A percentile compares a stretch with the other conserved stretches of the same genome.
Evolutionary conservation across 53 echinoderm and acorn worm species (phyloP).

Genomic region (Luidia sarsii): DNA sequence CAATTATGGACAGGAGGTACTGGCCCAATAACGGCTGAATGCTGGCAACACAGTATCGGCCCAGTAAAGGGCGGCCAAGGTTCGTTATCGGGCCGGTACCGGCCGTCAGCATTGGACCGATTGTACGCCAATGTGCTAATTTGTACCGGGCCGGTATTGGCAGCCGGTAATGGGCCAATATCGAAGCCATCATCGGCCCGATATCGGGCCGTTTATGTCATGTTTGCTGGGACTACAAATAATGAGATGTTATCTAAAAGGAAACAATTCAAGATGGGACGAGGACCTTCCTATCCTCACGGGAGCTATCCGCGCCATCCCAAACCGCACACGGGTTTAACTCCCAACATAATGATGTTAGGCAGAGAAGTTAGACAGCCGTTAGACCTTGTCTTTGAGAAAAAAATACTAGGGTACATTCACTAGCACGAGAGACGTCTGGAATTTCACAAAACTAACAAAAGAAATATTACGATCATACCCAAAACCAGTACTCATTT

Average conservation of each 20-base stretch:
- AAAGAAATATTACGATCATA: slow-evolving; percentile 3
- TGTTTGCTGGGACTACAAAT: too few species aligned
- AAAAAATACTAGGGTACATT: neutral
- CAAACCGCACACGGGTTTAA: slow-evolving; percentile 52
- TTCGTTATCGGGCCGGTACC: too few species aligned
- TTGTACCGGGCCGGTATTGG: slow-evolving; percentile 63
- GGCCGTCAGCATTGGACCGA: too few species aligned
- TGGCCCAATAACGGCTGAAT: too few species aligned
- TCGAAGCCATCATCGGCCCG: slow-evolving; percentile 63
- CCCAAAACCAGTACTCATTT: neutral
- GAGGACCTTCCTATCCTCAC: slow-evolving; percentile 62
- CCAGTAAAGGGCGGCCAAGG: too few species aligned
- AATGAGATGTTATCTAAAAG: slow-evolving; percentile 56
- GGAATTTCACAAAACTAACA: neutral
- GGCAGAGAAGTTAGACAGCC: slow-evolving; percentile 62
- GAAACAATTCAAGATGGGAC: slow-evolving; percentile 64
- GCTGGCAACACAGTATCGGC: too few species aligned
- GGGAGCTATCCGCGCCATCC: slow-evolving; percentile 45
- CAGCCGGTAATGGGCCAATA: slow-evolving; percentile 65
- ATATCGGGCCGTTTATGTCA: too few species aligned
- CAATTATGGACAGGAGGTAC: too few species aligned
- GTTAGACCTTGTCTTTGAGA: slow-evolving; percentile 15
- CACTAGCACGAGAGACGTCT: neutral
- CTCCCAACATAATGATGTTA: slow-evolving; percentile 65
- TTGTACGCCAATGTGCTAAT: too few species aligned